Evolutionary conservation across 2,888 invertebrate species (phyloP), one percentile per base, ranked within the genome.

Genomic region (Pseudococcus jackbeardsleyi): DNA sequence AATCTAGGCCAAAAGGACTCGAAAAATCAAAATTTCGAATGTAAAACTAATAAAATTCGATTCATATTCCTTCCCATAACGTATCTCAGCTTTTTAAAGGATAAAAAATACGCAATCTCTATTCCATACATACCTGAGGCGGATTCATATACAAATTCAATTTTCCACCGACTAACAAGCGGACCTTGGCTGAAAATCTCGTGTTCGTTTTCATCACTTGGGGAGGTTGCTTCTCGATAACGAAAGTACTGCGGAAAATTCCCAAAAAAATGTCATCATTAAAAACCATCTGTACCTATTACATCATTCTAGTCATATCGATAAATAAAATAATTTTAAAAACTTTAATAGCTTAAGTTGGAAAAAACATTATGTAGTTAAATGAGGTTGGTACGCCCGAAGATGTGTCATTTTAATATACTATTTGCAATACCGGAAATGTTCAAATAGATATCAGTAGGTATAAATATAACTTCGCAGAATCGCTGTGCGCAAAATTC

Each of bases 171-270:
- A 98, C 97, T 77, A 99, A 92, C 90, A 98, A 93, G 33, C 98
- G 94, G 0, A 99, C 98, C 0, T 97, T 97, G 39, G 98, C 96
- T 39, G 98, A 96, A 92, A 99, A 99, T 89, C 98, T 94, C 0
- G 98, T 98, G 91, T 98, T 97, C 0, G 98, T 99, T 92, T 99
- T 99, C 96, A 99, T 96, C 0, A 99, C 98, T 92, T 99, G 99
- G 0, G 99, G 98, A 7, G 99, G 99, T 91, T 99, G 98, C 90
- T 97, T 98, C 91, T 99, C 98, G 77, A 99, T 98, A 88, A 99
- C 97, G 91, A 99, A 99, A 0, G 98, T 97, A 46, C 96, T 93
- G 91, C 4, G 91, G 91, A 89, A 87, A 85, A 85, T 5, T 0
- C 42, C 42, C 54, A 89, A 88, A 68, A 68, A 68, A 68, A 68